Conservation (phyloP, 2,797 vertebrate species). For the Knipowitschia caucasica region DNA sequence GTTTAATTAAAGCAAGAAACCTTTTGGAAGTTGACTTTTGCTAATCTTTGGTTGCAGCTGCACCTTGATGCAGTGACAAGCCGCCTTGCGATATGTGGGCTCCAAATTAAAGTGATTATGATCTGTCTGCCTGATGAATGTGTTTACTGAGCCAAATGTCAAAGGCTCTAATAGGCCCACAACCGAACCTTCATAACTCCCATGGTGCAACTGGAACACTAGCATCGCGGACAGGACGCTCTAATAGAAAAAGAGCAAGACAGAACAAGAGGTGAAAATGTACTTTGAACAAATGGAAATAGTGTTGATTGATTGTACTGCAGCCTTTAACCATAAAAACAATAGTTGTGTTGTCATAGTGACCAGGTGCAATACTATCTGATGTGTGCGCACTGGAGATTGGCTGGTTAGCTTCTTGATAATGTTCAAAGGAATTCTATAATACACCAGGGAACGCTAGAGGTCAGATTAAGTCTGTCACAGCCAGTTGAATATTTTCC, state of each 20-base stretch:
- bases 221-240: conserved; percentile 15
- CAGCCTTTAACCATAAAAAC: no score
- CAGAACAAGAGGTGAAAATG: neutral
- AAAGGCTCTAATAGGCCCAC: conserved; percentile 65
- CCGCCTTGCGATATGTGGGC: conserved; percentile 45
- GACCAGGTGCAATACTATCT: neutral
- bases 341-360: neutral
- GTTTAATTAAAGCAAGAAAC: conserved; percentile 35
- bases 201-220: conserved; percentile 29
- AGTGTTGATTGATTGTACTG: neutral
- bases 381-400: no score
- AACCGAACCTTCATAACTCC: conserved; percentile 45
- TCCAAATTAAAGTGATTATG: conserved; percentile 75
- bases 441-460: no score
- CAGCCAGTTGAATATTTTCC: no score
- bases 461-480: no score
- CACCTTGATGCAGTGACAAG: conserved; percentile 46
- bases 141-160: conserved; percentile 74
- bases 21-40: conserved; percentile 10
- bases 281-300: neutral
- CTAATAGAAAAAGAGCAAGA: conserved; percentile 21
- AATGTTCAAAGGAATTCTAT: no score
- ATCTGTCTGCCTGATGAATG: conserved; percentile 78
- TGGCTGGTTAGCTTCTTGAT: no score
- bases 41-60: conserved; percentile 39